Base-by-base conservation (phyloP, 2,888 invertebrate species). In the Dexiosoma caninum region DNA sequence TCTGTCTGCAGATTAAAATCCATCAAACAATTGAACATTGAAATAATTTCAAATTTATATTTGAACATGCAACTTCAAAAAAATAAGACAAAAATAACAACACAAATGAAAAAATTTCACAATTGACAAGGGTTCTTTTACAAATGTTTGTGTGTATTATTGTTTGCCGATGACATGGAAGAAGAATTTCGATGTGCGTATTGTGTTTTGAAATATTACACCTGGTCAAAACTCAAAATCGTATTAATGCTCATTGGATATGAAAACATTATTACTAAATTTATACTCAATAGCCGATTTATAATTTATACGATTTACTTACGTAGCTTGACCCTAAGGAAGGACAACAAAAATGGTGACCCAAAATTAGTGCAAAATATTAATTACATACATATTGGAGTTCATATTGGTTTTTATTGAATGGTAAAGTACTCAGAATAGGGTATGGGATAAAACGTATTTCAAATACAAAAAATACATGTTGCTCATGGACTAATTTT, bases 141-240 rank as follows among this genome's bases (percentile, higher is more conserved):
- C 14, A 35, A 35, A 14, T n/a, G 27, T 27, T 27, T 27, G 14
- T 19, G 16, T 66, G 12, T 66, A 9, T 30, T 37, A 64, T 64
- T 64, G 19, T 62, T 12, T 53, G 46, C 16, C 16, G 49, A 51
- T 62, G 49, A 62, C 76, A 62, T 57, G 57, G 42, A 72, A 67
- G 27, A 10, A 4, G 64, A 44, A 16, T 64, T 71, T n/a, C n/a
- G n/a, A n/a, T n/a, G n/a, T n/a, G n/a, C 21, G 37, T 40, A 60
- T 42, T 60, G 55, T 67, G 75, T 57, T 72, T 67, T 81, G 81
- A 81, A 77, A 81, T 69, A 72, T 76, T 81, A 81, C 81, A 81
- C 81, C 81, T 81, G 81, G 81, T 69, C 76, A 67, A 51, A 67
- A 74, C 30, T 49, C 7, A 62, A 77, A 69, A 64, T 64, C 62